phyloP scores from a whole-genome alignment of 2,797 vertebrate genomes.

The Neosilurus mollespiculum region DNA sequence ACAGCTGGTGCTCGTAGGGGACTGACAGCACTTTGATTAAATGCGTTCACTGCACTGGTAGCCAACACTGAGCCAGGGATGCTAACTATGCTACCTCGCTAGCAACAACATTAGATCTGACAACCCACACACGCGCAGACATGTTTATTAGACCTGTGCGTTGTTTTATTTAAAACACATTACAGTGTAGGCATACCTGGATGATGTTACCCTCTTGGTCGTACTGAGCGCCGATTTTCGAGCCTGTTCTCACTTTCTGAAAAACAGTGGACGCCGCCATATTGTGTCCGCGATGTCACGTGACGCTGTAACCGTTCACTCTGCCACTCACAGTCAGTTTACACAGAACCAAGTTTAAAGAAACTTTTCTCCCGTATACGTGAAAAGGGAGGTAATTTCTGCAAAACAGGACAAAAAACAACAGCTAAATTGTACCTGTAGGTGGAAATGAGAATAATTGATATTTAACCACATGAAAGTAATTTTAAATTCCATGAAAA shows the following conservation, averaged over 20 bases:
- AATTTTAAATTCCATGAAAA: no score
- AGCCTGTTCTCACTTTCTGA: slow-evolving; percentile 73
- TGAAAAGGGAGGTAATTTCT: neutral
- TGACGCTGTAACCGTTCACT: slow-evolving; percentile 38
- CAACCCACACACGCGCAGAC: neutral
- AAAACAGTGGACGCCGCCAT: slow-evolving; percentile 72
- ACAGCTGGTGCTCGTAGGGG: neutral
- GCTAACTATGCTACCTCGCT: neutral
- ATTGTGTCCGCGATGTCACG: slow-evolving; percentile 52
- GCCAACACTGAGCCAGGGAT: neutral
- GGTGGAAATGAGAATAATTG: no score
- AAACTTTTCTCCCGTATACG: no score
- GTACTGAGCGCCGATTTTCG: slow-evolving; percentile 74
- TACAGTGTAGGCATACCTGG: slow-evolving; percentile 63
- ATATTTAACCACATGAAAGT: neutral
- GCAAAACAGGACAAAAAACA: neutral
- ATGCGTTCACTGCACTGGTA: neutral
- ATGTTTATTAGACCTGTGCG: neutral
- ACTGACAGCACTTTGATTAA: neutral
- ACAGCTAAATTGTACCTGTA: no score
- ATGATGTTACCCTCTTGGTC: slow-evolving; percentile 79
- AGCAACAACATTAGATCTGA: neutral
- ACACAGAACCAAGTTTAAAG: no score
- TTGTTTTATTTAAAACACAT: neutral
- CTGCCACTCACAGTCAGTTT: neutral